Conservation (phyloP, 2,113 vertebrate species). For the Apodemus sylvaticus region DNA sequence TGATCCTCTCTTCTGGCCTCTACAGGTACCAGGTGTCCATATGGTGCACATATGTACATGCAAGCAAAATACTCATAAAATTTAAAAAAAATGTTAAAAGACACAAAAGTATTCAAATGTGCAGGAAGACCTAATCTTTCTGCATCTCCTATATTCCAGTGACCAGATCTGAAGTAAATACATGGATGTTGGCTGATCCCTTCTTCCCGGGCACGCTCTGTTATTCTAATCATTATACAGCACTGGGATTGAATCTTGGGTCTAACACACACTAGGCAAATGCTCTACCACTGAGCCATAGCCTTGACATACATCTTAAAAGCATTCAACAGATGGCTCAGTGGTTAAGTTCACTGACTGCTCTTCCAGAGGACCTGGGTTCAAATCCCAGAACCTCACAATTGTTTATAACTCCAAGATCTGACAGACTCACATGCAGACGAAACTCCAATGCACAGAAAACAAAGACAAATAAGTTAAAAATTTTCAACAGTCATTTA, state of each 20-base stretch:
- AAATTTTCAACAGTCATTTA: neutral
- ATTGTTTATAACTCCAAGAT: no score
- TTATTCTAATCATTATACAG: neutral
- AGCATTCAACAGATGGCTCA: neutral
- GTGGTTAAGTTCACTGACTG: neutral
- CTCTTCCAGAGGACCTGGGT: neutral
- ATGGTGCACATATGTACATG: neutral
- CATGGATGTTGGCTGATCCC: neutral
- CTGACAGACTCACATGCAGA: no score
- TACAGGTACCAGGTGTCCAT: neutral
- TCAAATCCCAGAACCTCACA: no score
- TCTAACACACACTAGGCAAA: neutral
- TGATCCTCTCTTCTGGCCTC: neutral
- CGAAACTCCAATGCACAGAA: no score
- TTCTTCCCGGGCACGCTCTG: neutral
- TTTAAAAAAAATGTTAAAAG: neutral
- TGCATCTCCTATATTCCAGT: neutral
- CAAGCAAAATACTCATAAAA: neutral
- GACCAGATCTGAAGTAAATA: neutral
- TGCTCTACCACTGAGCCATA: neutral
- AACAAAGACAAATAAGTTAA: no score
- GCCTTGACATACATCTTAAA: neutral
- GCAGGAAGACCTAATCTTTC: neutral
- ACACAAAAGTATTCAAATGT: slow-evolving; percentile 23
- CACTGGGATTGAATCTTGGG: neutral